These are phyloP conservation scores for Anser cygnoides DNA, from an alignment of 2,113 vertebrate species.

Conservation along the genomic window DNA sequence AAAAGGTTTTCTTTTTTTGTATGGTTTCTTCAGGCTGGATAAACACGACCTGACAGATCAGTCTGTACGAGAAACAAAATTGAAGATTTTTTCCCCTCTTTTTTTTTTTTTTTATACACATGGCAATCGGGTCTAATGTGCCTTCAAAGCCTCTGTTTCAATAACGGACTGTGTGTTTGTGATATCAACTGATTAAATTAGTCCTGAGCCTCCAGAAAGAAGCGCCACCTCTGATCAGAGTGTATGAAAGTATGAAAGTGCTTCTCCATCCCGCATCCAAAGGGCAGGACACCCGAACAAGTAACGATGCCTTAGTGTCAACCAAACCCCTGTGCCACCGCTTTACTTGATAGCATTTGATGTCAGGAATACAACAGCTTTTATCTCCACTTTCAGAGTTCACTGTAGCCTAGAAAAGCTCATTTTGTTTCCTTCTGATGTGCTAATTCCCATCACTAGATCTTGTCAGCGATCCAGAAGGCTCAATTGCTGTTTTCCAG, in stretches of 20 bases:
- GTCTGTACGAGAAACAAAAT: neutral
- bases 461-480: neutral
- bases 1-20: neutral
- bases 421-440: constrained; percentile 18
- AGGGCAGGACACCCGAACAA: neutral
- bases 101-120: neutral
- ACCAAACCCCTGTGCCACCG: neutral
- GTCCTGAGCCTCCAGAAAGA: neutral
- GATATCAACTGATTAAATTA: neutral
- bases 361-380: neutral
- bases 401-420: neutral
- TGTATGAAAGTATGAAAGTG: neutral
- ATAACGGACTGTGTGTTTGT: neutral
- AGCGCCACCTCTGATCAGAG: neutral
- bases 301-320: neutral
- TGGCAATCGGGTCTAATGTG: neutral
- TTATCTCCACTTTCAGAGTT: neutral
- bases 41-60: neutral
- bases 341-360: neutral
- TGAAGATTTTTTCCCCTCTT: neutral
- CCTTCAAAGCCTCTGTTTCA: neutral
- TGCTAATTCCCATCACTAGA: neutral
- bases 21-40: neutral
- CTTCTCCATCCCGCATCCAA: neutral
- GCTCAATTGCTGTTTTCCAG: accelerated